Conservation (phyloP, 2,888 invertebrate species). For the Lithophane leautieri region DNA sequence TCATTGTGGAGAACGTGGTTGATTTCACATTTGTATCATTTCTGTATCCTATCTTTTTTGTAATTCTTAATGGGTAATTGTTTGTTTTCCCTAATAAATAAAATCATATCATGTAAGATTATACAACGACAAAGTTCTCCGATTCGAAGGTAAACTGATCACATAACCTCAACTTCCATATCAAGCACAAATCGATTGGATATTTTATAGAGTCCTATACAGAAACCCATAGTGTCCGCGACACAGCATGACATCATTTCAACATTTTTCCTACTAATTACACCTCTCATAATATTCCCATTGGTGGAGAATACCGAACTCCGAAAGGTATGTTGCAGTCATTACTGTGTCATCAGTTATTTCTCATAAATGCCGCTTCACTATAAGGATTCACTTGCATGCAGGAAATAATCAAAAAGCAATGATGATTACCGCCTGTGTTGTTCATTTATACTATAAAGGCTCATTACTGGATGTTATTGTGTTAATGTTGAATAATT, state of each 20-base stretch:
- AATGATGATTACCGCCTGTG: constrained; percentile 48
- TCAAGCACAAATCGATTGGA: constrained; percentile 11
- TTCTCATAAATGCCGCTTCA: constrained; percentile 54
- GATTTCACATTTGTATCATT: no score
- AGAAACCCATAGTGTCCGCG: constrained; percentile 26
- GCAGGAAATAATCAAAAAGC: constrained; percentile 66
- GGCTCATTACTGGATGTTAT: constrained; percentile 42
- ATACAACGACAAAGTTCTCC: neutral
- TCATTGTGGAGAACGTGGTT: no score
- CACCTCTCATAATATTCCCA: constrained; percentile 43
- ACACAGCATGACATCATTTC: constrained; percentile 40
- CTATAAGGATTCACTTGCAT: constrained; percentile 60
- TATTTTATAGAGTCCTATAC: constrained; percentile 23
- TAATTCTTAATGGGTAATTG: no score
- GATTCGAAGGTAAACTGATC: constrained; percentile 15
- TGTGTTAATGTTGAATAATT: constrained; percentile 50
- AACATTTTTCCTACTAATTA: constrained; percentile 56
- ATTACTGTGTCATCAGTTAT: constrained; percentile 62
- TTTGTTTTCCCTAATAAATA: no score
- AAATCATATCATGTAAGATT: no score
- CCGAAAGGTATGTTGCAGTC: constrained; percentile 53
- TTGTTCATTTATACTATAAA: constrained; percentile 43
- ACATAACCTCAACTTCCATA: constrained; percentile 7
- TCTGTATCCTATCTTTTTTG: no score
- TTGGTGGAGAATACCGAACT: constrained; percentile 53